These are phyloP conservation scores for Gallinago media DNA, from an alignment of 2,113 vertebrate species.

Conservation along the genomic window DNA sequence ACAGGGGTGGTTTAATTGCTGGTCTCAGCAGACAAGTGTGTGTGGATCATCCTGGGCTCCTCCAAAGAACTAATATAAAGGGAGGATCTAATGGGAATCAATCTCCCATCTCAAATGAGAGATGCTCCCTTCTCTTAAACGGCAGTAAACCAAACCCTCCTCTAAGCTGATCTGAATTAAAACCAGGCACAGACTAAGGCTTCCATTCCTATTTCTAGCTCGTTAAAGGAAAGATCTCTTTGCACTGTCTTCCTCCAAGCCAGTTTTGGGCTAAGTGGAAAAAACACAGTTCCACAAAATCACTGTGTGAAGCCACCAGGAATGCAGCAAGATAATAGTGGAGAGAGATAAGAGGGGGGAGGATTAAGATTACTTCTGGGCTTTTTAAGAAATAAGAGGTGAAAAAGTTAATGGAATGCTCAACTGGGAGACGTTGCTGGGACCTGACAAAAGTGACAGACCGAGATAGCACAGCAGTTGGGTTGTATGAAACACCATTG, in stretches of 20 bases:
- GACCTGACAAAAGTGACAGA: slow-evolving; percentile 1
- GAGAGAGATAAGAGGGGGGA: slow-evolving; percentile 29
- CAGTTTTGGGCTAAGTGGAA: slow-evolving; percentile 18
- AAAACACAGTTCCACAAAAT: slow-evolving; percentile 27
- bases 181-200: neutral
- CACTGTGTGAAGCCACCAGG: slow-evolving; percentile 7
- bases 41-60: neutral
- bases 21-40: neutral
- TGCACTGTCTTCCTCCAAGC: neutral
- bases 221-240: neutral
- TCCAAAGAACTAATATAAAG: neutral
- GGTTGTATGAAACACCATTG: neutral
- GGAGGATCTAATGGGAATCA: neutral
- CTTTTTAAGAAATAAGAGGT: slow-evolving; percentile 25
- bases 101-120: neutral
- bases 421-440: slow-evolving; percentile 7
- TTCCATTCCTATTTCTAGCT: neutral
- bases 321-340: slow-evolving; percentile 21
- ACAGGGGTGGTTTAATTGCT: neutral
- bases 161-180: neutral
- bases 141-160: neutral
- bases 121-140: neutral
- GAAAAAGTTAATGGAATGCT: slow-evolving; percentile 65
- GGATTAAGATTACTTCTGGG: slow-evolving; percentile 42
- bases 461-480: neutral